Base-by-base conservation (phyloP, 92 coral and sea anemone genomes). In the Paramuricea clavata region DNA sequence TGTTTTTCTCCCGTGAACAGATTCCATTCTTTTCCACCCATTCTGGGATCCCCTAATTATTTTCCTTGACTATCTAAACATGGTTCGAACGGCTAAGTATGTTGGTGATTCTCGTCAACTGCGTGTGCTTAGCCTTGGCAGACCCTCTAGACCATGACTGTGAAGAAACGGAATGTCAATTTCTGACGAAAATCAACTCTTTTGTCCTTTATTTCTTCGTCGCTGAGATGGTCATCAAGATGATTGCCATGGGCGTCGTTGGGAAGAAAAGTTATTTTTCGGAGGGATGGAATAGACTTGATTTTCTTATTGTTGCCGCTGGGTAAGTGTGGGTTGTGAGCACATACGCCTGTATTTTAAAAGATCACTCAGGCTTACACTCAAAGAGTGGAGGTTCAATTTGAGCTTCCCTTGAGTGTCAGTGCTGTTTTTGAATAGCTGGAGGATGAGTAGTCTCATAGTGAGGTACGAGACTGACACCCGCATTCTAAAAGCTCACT, bases 61-160 rank as follows among this genome's bases (percentile, higher is more conserved):
- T 21, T 83, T 71, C 90, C 98, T 91, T 95, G 89, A 95, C 95
- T 11, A 3, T 54, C 5, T 8, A 39, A 80, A 95, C 95, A 52
- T 95, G 98, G 98, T 94, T 95, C 34, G 98, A 95, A 60, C 93
- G 98, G 33, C 82, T 95, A 60, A 95, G 98, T 71, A 94, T 95
- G 98, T 85, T 92, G 47, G 93, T 95, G 21, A 95, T 95, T 78
- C 27, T 95, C 42, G 84, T 90, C 79, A 95, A 94, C 80, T 95
- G 98, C 79, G 92, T 93, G 75, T 92, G 95, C 11, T 87, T 95
- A 71, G 98, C 98, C 31, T 92, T 95, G 94, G 89, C 88, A 87
- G 94, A 95, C 44, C 98, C 98, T 6, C 81, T 76, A 49, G 98
- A 95, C 88, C 77, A 69, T 56, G 22, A 81, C 12, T 95, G 98